Base-by-base conservation (phyloP, 37 sponge, comb jelly and placozoan genomes). In the Mnemiopsis leidyi region DNA sequence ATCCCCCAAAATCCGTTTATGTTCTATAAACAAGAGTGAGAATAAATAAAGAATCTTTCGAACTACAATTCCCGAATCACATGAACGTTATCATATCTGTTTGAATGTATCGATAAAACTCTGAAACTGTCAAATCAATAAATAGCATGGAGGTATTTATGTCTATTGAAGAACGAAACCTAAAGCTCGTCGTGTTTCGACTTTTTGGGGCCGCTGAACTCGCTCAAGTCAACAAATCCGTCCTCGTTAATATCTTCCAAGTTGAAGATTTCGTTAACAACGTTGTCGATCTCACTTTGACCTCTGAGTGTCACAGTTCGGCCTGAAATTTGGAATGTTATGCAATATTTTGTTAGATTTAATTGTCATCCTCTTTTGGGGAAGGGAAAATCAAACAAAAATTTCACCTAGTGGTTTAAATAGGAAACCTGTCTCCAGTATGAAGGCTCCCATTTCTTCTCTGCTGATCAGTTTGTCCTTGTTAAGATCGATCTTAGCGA, bases 381-480 rank as follows among this genome's bases (percentile, higher is more conserved):
- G 61, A 48, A 48, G 13, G 5, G 61, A 13, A 48, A 48, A 13
- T 48, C 13, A 18, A 18, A 48, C n/a, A n/a, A n/a, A n/a, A n/a
- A n/a, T n/a, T n/a, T n/a, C n/a, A n/a, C n/a, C n/a, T n/a, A n/a
- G n/a, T n/a, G n/a, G n/a, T n/a, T n/a, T n/a, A n/a, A n/a, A n/a
- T n/a, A n/a, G n/a, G n/a, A n/a, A n/a, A 85, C 90, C 90, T 85
- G 90, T 85, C 39, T 85, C 90, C n/a, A 85, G 90, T 5, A 85
- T 85, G 29, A 85, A 85, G 36, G 33, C 61, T 7, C 29, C 90
- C 90, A 85, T 85, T 33, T 85, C 90, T 0, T 85, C 90, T 39
- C 36, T 85, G 26, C 90, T 85, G 61, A 85, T 85, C 24, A 33
- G 32, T 29, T 85, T 40, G 61, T 85, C 90, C 23, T 85, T 28